Conservation (phyloP, 2,113 vertebrate species). For the Ictalurus punctatus region DNA sequence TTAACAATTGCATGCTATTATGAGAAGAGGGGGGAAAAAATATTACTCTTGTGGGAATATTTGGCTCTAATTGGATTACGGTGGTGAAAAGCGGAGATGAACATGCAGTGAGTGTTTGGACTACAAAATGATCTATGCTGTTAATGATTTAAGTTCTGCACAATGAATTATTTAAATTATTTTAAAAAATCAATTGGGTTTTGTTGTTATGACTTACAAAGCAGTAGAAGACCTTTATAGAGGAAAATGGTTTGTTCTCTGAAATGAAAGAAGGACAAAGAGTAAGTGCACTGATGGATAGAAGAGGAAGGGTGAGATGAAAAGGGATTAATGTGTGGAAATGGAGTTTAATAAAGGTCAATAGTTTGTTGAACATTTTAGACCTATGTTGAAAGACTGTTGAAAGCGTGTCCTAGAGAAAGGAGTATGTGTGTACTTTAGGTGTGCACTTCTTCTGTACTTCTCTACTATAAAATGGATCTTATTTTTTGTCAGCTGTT, state of each 20-base stretch:
- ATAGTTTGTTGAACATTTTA: background rate
- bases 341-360: slow-evolving; percentile 22
- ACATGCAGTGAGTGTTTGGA: background rate
- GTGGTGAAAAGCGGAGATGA: background rate
- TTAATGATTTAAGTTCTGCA: too few species aligned
- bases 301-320: background rate
- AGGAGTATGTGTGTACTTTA: background rate
- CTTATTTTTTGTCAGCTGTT: slow-evolving; percentile 5
- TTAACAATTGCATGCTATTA: background rate
- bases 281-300: background rate
- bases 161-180: background rate
- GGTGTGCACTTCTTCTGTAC: background rate
- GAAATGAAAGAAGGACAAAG: background rate
- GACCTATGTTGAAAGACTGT: slow-evolving; percentile 12
- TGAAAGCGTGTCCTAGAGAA: background rate
- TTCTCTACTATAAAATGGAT: slow-evolving; percentile 24
- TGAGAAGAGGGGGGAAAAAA: background rate
- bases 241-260: background rate
- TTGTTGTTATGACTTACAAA: background rate
- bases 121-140: background rate
- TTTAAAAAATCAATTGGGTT: background rate
- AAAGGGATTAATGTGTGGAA: slow-evolving; percentile 3
- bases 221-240: background rate
- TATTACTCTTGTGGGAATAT: background rate
- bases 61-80: background rate